Evolutionary conservation across 37 sponge, comb jelly and placozoan species (phyloP), one percentile per base, ranked within the genome.

Genomic region (Dysidea cf. avara): DNA sequence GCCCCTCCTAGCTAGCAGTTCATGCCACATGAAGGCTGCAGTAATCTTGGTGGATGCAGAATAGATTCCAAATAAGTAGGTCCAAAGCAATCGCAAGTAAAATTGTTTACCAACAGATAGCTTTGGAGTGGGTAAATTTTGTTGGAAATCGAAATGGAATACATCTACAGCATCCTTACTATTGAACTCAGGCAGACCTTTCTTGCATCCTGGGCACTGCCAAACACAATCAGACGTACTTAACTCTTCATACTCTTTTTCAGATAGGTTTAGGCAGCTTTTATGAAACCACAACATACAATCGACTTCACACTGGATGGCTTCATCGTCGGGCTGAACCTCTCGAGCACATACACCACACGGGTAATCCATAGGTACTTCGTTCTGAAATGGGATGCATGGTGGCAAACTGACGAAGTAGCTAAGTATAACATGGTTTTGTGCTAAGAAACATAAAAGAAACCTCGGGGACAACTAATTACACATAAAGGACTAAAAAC

Each of bases 71-170:
- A 74, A 74, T 5, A 74, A 49, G 53, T 72, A 58, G 11, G 73
- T 72, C 73, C 73, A 72, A 2, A 72, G 28, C 20, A 72, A 57
- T 14, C 73, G 22, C 34, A 60, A 22, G 61, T 74, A 74, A 24
- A 74, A 71, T 24, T 71, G 57, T 38, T 71, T 18, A 5, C 72
- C 39, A 17, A 54, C 71, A n/a, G 71, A 33, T 37, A 81, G 58
- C 48, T 81, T 81, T 53, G 82, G 82, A 2, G 78, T 83, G 7
- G 77, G 72, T 20, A 83, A 51, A 56, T 74, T 83, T 39, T 83
- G 59, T 40, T 83, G 84, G 38, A 83, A 83, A 43, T 83, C 84
- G 52, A 83, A 83, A 59, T 82, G 69, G 52, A 79, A 69, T 0
- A 43, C 49, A 28, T 69, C 69, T 12, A 68, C 24, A 24, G 62